A percentile compares a stretch with the other conserved stretches of the same genome.
Evolutionary conservation across 1,140 invertebrate species (phyloP).

Genomic region (Drosophila tropicalis): DNA sequence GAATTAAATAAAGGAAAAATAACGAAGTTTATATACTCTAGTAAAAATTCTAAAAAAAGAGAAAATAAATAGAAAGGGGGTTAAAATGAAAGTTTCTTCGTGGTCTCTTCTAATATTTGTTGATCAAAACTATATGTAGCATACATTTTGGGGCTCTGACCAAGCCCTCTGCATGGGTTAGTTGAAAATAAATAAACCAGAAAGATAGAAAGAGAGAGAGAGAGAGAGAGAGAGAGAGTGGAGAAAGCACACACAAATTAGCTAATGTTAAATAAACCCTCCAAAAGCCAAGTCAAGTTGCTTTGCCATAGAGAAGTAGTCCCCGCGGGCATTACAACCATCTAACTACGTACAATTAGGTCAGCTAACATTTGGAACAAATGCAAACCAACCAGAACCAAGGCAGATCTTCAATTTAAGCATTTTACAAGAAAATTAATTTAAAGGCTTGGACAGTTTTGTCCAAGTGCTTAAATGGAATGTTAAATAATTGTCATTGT

Average conservation of each 20-base stretch:
- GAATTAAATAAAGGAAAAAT: not conserved
- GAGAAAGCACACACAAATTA: constrained; percentile 74
- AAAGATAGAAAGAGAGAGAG: no score
- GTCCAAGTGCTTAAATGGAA: no score
- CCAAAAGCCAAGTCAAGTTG: constrained; percentile 53
- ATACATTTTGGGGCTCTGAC: no score
- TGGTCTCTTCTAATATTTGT: no score
- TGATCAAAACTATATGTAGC: no score
- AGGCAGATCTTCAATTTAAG: not conserved
- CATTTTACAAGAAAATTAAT: not conserved
- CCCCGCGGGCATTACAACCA: constrained; percentile 23
- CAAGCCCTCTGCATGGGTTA: not conserved
- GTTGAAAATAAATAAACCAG: constrained; percentile 6
- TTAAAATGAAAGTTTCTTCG: no score
- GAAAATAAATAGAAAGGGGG: no score
- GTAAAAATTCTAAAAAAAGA: no score
- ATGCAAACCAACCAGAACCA: constrained; percentile 49
- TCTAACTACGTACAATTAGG: constrained; percentile 57
- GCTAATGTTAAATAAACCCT: constrained; percentile 70
- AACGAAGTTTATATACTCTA: not conserved
- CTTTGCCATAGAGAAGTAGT: constrained; percentile 31
- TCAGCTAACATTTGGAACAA: constrained; percentile 75
- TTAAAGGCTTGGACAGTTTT: no score
- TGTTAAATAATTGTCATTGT: no score
- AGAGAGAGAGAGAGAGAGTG: constrained; percentile 6